These are phyloP conservation scores for Xylota segnis DNA, from an alignment of 2,888 invertebrate genomes.

Conservation along the genomic window DNA sequence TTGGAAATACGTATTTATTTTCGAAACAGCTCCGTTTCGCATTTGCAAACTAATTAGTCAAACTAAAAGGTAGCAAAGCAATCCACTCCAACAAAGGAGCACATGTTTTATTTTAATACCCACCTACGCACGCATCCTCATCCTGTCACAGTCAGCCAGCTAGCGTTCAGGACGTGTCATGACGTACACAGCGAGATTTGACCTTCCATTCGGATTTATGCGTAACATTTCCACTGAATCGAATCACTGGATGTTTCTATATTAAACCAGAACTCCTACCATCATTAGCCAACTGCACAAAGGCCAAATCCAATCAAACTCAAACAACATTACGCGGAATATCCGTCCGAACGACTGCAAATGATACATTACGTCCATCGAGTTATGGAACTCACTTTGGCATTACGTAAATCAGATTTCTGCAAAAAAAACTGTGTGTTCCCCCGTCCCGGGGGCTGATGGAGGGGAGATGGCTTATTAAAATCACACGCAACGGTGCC, in stretches of 20 bases:
- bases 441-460: not conserved
- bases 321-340: conserved; percentile 10
- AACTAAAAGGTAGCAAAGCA: not conserved
- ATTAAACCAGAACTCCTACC: not conserved
- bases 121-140: conserved; percentile 1
- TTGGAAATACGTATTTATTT: not conserved
- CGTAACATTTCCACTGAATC: not conserved
- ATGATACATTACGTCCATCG: conserved; percentile 32
- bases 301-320: conserved; percentile 24
- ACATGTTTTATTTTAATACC: not conserved
- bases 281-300: conserved; percentile 20
- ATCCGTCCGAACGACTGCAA: conserved; percentile 9
- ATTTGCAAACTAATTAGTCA: not conserved
- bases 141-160: not conserved
- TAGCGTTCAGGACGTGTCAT: not conserved
- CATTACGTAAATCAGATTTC: conserved; percentile 24
- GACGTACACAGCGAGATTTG: not conserved
- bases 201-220: conserved; percentile 12
- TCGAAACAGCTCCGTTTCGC: not conserved
- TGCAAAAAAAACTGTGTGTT: not conserved
- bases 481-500: conserved; percentile 18
- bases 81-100: not conserved
- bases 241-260: not conserved
- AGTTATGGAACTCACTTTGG: conserved; percentile 19
- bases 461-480: conserved; percentile 8